Conservation (phyloP, 2,888 invertebrate species). For the Suillia variegata region DNA sequence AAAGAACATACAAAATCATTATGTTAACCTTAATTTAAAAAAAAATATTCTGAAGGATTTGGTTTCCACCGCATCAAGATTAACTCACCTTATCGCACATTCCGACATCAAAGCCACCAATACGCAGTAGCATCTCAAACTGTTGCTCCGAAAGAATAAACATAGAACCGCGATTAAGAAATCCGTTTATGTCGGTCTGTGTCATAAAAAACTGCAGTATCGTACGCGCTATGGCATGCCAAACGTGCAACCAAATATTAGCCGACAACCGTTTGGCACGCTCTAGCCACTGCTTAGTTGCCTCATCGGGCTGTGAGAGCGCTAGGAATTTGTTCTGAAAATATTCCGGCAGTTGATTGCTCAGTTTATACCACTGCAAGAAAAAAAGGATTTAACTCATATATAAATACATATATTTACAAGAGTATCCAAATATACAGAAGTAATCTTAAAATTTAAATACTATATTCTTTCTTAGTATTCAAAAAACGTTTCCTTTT, state of each 20-base stretch:
- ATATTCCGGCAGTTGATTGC: constrained; percentile 45
- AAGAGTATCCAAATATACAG: not conserved
- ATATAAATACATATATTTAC: too few relatives aligned
- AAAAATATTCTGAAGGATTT: not conserved
- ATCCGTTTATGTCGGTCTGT: constrained; percentile 95
- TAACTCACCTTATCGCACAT: constrained; percentile 46
- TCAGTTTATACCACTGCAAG: constrained; percentile 57
- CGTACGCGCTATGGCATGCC: constrained; percentile 86
- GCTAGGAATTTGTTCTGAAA: constrained; percentile 57
- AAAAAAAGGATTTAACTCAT: constrained; percentile 16
- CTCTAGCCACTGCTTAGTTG: constrained; percentile 56
- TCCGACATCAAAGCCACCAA: constrained; percentile 49
- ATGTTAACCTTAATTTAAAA: constrained; percentile 63
- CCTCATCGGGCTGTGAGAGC: constrained; percentile 53
- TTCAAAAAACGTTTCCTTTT: too few relatives aligned
- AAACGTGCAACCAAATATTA: constrained; percentile 81
- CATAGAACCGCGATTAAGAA: constrained; percentile 91
- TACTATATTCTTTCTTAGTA: too few relatives aligned
- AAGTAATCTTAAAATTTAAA: too few relatives aligned
- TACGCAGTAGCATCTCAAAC: constrained; percentile 64
- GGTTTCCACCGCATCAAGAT: not conserved
- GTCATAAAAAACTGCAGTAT: constrained; percentile 89
- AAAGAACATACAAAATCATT: constrained; percentile 45
- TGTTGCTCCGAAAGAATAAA: constrained; percentile 90
- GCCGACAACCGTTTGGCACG: constrained; percentile 55